phyloP scores from a whole-genome alignment of 2,113 vertebrate genomes.

The Sardina pilchardus region DNA sequence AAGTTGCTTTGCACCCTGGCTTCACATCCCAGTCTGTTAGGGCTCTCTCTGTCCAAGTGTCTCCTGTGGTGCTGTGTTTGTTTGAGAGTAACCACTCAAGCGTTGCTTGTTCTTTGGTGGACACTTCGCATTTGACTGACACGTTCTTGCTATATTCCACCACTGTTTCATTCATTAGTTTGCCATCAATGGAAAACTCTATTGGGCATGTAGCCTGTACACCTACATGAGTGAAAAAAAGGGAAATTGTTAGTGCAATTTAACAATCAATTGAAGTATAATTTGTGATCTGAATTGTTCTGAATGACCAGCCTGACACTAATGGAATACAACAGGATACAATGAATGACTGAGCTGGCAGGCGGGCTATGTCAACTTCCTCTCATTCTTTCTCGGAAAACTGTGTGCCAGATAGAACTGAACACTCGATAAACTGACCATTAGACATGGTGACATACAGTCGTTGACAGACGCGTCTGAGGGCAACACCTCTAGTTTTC shows the following conservation, averaged over 20 bases:
- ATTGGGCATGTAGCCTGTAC: conserved; percentile 29
- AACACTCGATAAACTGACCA: background rate
- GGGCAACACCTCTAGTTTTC: background rate
- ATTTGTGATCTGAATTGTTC: background rate
- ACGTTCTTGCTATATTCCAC: conserved; percentile 17
- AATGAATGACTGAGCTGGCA: background rate
- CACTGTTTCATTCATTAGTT: background rate
- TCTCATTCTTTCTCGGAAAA: background rate
- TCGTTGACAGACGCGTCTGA: background rate
- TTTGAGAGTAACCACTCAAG: background rate
- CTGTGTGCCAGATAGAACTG: background rate
- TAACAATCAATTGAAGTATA: background rate
- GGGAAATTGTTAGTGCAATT: background rate
- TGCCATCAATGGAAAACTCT: background rate
- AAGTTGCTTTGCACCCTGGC: background rate
- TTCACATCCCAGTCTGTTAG: conserved; percentile 16
- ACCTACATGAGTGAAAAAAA: conserved; percentile 20
- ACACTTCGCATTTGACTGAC: background rate
- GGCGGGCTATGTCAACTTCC: background rate
- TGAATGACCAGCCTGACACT: background rate
- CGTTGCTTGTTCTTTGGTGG: background rate
- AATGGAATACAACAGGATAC: background rate
- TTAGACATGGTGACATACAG: background rate
- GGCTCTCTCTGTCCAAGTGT: conserved; percentile 17
- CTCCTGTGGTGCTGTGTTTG: background rate